Evolutionary conservation across 2,888 invertebrate genomes (phyloP).

Genomic region (Ypsolopha sequella): DNA sequence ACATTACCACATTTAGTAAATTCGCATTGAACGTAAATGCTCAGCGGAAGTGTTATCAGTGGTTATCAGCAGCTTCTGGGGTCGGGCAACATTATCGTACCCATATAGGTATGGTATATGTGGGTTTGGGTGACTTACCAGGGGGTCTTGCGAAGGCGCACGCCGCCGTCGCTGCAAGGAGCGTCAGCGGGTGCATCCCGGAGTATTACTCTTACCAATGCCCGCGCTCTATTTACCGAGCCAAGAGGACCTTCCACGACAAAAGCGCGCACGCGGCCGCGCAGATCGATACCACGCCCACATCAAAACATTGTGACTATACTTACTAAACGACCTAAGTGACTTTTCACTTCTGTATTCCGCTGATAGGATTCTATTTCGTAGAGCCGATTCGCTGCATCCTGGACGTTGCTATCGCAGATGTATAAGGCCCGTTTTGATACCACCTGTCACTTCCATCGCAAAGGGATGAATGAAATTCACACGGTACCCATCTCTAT

Average conservation of each 20-base stretch:
- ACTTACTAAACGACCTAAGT: neutral
- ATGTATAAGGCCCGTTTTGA: no score
- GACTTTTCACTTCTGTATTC: no score
- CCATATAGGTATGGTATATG: neutral
- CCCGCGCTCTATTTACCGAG: constrained; percentile 3
- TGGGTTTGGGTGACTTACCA: constrained; percentile 26
- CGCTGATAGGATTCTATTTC: no score
- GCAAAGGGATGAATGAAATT: no score
- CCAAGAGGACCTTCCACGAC: neutral
- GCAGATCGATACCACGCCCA: constrained; percentile 64
- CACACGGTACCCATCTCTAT: no score
- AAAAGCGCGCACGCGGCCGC: constrained; percentile 25
- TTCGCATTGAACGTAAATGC: neutral
- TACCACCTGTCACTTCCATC: no score
- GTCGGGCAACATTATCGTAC: no score
- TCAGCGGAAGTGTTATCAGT: neutral
- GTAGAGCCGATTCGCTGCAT: no score
- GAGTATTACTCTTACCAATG: neutral
- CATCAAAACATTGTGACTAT: constrained; percentile 28
- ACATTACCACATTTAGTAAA: neutral
- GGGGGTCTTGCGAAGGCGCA: constrained; percentile 33
- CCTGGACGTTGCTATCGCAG: no score
- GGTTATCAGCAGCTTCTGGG: no score
- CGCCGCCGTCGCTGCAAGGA: constrained; percentile 30
- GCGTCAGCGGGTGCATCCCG: constrained; percentile 37